Evolutionary conservation across 2,797 vertebrate species (phyloP).

Genomic region (Sebastiscus albofasciatus): DNA sequence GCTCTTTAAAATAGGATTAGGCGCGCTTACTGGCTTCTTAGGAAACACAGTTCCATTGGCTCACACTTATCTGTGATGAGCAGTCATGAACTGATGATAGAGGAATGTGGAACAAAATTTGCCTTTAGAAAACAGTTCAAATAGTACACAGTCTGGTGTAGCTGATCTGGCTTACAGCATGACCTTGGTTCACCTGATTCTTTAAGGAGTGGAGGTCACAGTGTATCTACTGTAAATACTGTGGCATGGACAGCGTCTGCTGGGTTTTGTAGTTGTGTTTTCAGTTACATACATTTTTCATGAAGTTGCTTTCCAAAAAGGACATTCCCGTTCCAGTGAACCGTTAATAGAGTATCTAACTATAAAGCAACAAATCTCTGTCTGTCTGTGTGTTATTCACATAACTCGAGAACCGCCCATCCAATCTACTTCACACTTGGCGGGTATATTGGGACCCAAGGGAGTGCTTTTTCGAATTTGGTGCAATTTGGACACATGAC

Average conservation of each 20-base stretch:
- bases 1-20: conserved; percentile 85
- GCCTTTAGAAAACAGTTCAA: conserved; percentile 29
- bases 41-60: conserved; percentile 74
- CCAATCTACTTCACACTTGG: too few relatives aligned
- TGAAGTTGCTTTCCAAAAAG: not conserved
- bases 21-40: conserved; percentile 77
- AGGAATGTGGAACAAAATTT: conserved; percentile 68
- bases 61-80: conserved; percentile 81
- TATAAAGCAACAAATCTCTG: not conserved
- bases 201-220: conserved; percentile 19
- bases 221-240: not conserved
- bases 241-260: not conserved
- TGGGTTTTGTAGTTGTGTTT: not conserved
- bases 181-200: conserved; percentile 44
- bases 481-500: too few relatives aligned
- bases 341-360: not conserved
- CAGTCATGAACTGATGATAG: conserved; percentile 75
- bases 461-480: not conserved
- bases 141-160: conserved; percentile 1
- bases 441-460: not conserved
- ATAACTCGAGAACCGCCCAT: too few relatives aligned
- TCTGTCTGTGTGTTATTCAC: too few relatives aligned
- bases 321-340: not conserved
- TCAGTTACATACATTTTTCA: not conserved
- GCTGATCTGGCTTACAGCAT: conserved; percentile 24